Percentiles rank a stretch among this genome's conserved stretches.
These are phyloP conservation scores for Papilio protenor DNA, from an alignment of 2,888 invertebrate genomes.

Conservation along the genomic window DNA sequence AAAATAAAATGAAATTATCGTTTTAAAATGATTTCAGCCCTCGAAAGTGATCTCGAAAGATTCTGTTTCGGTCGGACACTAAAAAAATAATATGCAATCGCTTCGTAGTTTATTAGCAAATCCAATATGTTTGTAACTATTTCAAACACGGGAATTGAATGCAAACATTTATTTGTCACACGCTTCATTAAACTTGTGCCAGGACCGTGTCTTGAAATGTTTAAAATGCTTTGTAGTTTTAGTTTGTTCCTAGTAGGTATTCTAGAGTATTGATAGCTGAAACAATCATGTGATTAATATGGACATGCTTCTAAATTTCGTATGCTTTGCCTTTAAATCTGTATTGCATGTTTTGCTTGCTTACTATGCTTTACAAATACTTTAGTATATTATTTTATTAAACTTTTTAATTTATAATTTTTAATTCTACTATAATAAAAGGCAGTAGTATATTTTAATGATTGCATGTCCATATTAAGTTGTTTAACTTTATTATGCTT, in stretches of 20 bases:
- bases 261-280: not conserved
- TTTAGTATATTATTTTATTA: not conserved
- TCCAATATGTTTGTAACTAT: slow-evolving; percentile 43
- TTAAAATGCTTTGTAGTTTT: slow-evolving; percentile 37
- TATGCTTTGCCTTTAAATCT: not conserved
- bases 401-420: too few relatives aligned
- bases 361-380: not conserved
- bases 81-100: slow-evolving; percentile 43
- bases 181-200: slow-evolving; percentile 31
- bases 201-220: slow-evolving; percentile 22
- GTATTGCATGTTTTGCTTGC: slow-evolving; percentile 17
- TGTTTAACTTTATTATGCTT: not conserved
- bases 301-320: not conserved
- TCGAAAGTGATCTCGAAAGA: not conserved
- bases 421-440: not conserved
- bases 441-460: not conserved
- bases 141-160: slow-evolving; percentile 15
- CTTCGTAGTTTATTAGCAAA: slow-evolving; percentile 51
- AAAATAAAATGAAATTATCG: too few relatives aligned
- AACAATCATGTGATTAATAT: slow-evolving; percentile 21
- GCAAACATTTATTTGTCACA: slow-evolving; percentile 21
- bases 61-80: slow-evolving; percentile 7
- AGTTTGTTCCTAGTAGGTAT: not conserved
- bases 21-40: not conserved
- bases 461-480: slow-evolving; percentile 22